Base-by-base conservation (phyloP, 2,797 vertebrate genomes). In the Sebastes matsubarae region DNA sequence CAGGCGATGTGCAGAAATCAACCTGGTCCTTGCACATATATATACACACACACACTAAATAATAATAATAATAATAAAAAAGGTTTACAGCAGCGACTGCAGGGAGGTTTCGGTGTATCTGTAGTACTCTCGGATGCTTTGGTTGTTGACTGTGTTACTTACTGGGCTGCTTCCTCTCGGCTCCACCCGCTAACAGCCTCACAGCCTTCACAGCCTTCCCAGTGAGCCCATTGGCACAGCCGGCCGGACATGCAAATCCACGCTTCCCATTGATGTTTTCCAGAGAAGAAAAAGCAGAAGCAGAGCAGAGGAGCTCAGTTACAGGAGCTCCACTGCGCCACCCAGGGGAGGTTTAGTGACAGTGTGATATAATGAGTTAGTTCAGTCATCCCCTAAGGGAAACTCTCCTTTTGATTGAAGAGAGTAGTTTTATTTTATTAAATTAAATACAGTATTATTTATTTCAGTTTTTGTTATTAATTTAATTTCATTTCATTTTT, bases 201-300 rank as follows among this genome's bases (percentile, higher is more conserved):
- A 38, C 36, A 38, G 36, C 36, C 13, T 14, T 38, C 36, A 14
- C 36, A 38, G 36, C 95, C 95, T 88, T 87, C 89, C 77, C 87
- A 73, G 80, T 84, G 77, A 85, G 75, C 92, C 90, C 84, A 96
- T 96, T 96, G 95, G 96, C 85, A 89, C 92, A 93, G 72, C 57
- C 84, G 36, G 75, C 72, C 87, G 85, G 89, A 91, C 90, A 96
- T 96, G 95, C 95, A 95, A 95, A 96, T 95, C 12, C 65, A 64
- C 83, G 88, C 88, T 90, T 82, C 90, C 93, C 94, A 95, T 95
- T 95, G 94, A 95, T 95, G 93, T 92, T 92, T 94, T 94, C 88
- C 83, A 91, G 65, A 75, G 52, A 77, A 58, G 55, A 50, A 58
- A 24, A 24, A 30, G 38, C 70, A 46, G 36, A 38, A 38, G 36